Conservation (phyloP, 2,113 vertebrate species). For the Oncorhynchus gorbuscha region DNA sequence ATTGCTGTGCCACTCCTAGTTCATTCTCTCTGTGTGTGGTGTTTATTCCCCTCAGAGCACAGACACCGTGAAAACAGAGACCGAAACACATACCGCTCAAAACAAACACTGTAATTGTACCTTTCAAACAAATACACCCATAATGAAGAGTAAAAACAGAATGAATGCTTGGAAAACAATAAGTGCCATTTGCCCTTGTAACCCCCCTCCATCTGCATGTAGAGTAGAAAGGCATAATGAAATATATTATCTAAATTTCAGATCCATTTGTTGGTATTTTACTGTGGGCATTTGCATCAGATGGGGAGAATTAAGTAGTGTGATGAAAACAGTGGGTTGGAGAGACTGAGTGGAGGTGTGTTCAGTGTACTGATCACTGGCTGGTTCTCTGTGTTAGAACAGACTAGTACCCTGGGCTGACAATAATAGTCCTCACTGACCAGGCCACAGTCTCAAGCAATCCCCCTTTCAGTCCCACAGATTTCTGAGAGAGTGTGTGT, state of each 20-base stretch:
- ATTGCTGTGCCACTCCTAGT: slow-evolving; percentile 66
- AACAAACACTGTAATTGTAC: slow-evolving; percentile 11
- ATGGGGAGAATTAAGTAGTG: slow-evolving; percentile 28
- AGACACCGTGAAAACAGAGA: not conserved
- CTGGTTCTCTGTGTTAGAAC: too few relatives aligned
- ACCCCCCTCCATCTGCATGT: slow-evolving; percentile 26
- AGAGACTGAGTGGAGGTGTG: not conserved
- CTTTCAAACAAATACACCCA: slow-evolving; percentile 52
- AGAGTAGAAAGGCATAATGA: slow-evolving; percentile 45
- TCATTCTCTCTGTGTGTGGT: slow-evolving; percentile 46
- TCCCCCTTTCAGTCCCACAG: too few relatives aligned
- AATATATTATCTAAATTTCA: slow-evolving; percentile 65
- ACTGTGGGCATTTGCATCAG: slow-evolving; percentile 9
- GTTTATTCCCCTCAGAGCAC: not conserved
- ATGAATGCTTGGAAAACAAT: slow-evolving; percentile 43
- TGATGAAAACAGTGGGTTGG: slow-evolving; percentile 17
- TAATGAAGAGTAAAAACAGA: slow-evolving; percentile 27
- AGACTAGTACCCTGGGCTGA: too few relatives aligned
- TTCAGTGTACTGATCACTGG: too few relatives aligned
- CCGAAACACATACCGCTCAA: not conserved
- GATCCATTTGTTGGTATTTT: slow-evolving; percentile 48
- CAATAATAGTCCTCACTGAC: too few relatives aligned
- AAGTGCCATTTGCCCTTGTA: slow-evolving; percentile 51
- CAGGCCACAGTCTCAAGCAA: too few relatives aligned
- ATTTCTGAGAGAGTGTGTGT: too few relatives aligned